phyloP scores from a whole-genome alignment of 92 coral and sea anemone species.

The Epizoanthus illoricatus region DNA sequence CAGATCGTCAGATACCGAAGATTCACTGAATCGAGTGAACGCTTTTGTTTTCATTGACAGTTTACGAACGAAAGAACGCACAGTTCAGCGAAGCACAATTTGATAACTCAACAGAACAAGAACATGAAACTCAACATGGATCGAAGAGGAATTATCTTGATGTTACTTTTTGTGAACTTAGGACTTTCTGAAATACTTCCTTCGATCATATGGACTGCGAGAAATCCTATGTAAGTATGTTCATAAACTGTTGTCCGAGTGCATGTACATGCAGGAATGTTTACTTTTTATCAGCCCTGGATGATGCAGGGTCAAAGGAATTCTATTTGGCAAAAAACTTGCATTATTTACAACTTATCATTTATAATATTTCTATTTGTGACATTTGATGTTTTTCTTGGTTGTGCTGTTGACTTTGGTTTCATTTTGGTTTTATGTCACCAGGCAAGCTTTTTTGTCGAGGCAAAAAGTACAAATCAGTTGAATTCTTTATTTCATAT shows the following conservation, averaged over 20 bases:
- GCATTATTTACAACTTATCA: neutral
- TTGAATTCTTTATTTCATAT: neutral
- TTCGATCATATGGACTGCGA: conserved; percentile 37
- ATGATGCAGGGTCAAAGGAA: neutral
- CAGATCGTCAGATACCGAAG: neutral
- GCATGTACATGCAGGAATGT: conserved; percentile 12
- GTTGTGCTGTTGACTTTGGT: neutral
- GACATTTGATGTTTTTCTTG: neutral
- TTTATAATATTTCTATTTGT: neutral
- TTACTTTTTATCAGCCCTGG: neutral
- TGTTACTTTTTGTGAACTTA: conserved; percentile 31
- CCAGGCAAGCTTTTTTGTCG: neutral
- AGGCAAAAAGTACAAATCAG: neutral
- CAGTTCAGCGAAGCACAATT: neutral
- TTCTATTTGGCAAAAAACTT: neutral
- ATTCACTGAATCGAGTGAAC: neutral
- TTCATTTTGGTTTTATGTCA: neutral
- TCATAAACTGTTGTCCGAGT: neutral
- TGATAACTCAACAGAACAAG: conserved; percentile 11
- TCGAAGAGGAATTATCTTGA: conserved; percentile 6
- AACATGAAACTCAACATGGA: conserved; percentile 23
- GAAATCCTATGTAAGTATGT: conserved; percentile 34
- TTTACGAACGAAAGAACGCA: neutral
- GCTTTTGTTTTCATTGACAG: neutral
- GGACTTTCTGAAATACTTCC: conserved; percentile 31